Base-by-base conservation (phyloP, 2,888 invertebrate species). In the Lasioglossum morio region DNA sequence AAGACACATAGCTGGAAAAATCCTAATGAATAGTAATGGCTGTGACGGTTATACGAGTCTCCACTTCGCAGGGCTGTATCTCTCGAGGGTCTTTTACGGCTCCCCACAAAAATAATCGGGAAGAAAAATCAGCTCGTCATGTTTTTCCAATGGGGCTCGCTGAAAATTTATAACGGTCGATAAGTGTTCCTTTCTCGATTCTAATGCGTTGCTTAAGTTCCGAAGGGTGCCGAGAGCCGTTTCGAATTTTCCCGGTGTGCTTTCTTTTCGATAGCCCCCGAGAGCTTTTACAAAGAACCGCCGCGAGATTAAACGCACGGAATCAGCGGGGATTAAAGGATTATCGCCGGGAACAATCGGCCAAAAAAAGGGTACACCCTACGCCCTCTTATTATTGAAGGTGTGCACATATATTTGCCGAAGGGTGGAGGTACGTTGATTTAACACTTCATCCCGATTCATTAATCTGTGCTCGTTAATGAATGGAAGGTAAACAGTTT, bases 1-100 rank as follows among this genome's bases (percentile, higher is more conserved):
- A 94, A 93, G 93, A 94, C 91, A 88, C 91, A 93, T 93, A 88
- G 93, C 91, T 90, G 92, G 91, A 93, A 92, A 92, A 92, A 92
- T 92, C 90, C 93, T 94, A 93, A 94, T 93, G 93, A 94, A 94
- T 94, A 94, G 92, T 93, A 94, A 94, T 93, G 92, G 92, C 86
- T 30, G 30, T 85, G 86, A 82, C 87, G 85, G 81, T 86, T 88
- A 81, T 82, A 82, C 79, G 37, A 76, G 46, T 37, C n/a, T 53
- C 73, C 27, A 72, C 37, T 37, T 75, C 66, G 79, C 85, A 78
- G 79, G 73, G 73, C 76, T 81, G 90, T 90, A 89, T 81, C 84
- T 81, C 79, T 48, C 66, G 72, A n/a, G 66, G 79, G 72, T 60
- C 76, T 76, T 84, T 85, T 77, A 77, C 84, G 85, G 74, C 74